Conservation (phyloP, 1,140 invertebrate species). For the Drosophila kikkawai region DNA sequence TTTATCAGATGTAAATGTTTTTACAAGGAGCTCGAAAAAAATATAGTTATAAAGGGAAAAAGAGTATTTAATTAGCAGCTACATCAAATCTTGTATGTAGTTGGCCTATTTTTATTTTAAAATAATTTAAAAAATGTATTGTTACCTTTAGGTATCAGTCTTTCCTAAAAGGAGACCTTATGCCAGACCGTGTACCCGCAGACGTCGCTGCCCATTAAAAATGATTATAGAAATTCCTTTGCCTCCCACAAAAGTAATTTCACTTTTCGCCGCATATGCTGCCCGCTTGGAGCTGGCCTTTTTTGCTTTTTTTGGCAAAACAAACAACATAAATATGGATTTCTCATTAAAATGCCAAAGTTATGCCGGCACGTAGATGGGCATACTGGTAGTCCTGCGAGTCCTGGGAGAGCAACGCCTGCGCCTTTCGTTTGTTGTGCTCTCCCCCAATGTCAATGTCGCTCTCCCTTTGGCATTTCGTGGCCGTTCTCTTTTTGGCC, state of each 20-base stretch:
- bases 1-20: slow-evolving; percentile 1
- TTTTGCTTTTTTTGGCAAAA: slow-evolving; percentile 68
- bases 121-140: neutral
- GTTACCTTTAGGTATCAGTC: neutral
- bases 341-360: slow-evolving; percentile 82
- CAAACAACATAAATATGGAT: slow-evolving; percentile 84
- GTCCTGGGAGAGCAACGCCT: slow-evolving; percentile 53
- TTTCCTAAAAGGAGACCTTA: slow-evolving; percentile 20
- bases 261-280: slow-evolving; percentile 80
- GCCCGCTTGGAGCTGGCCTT: slow-evolving; percentile 22
- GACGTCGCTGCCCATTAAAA: slow-evolving; percentile 68
- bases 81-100: too few species aligned
- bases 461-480: slow-evolving; percentile 28
- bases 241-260: slow-evolving; percentile 62
- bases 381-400: slow-evolving; percentile 27
- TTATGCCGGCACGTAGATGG: slow-evolving; percentile 63
- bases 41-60: neutral
- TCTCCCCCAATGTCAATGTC: slow-evolving; percentile 69
- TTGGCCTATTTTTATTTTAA: neutral
- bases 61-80: neutral
- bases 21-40: neutral
- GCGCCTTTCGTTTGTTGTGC: slow-evolving; percentile 40
- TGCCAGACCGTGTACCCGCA: slow-evolving; percentile 35
- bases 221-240: slow-evolving; percentile 73
- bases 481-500: slow-evolving; percentile 10